A percentile compares a stretch with the other conserved stretches of the same genome.
Evolutionary conservation across 2,888 invertebrate species (phyloP).

Genomic region (Apamea epomidion): DNA sequence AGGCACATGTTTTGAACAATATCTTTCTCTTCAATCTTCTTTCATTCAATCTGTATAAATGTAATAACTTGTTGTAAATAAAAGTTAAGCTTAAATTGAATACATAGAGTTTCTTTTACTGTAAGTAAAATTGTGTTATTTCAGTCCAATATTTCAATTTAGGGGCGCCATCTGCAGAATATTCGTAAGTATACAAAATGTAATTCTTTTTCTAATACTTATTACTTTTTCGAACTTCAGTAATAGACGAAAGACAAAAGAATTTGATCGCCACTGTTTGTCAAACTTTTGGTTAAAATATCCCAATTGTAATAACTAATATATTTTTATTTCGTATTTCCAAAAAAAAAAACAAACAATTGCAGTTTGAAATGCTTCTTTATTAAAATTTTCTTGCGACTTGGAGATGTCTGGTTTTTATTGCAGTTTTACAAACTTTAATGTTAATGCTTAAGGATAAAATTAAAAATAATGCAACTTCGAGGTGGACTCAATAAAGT

Average conservation of each 20-base stretch:
- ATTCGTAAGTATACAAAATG: not conserved
- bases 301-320: not conserved
- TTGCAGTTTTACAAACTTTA: conserved; percentile 34
- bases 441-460: not conserved
- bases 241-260: conserved; percentile 20
- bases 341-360: not conserved
- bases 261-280: conserved; percentile 8
- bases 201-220: conserved; percentile 20
- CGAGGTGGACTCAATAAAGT: conserved; percentile 3
- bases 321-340: not conserved
- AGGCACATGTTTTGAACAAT: not conserved
- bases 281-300: conserved; percentile 32
- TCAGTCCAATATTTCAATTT: conserved; percentile 10
- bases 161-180: conserved; percentile 21
- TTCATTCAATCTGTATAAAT: not conserved
- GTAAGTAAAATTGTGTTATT: not conserved
- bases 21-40: not conserved
- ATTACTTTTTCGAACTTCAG: conserved; percentile 24
- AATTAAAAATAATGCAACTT: conserved; percentile 3
- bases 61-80: not conserved
- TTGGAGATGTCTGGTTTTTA: conserved; percentile 39
- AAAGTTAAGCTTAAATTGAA: conserved; percentile 4
- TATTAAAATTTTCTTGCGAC: conserved; percentile 15
- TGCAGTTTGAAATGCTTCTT: conserved; percentile 12
- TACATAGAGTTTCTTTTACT: not conserved